A percentile compares a stretch with the other conserved stretches of the same genome.
phyloP scores from a whole-genome alignment of 92 coral and sea anemone genomes.

The Epizoanthus stellaris region DNA sequence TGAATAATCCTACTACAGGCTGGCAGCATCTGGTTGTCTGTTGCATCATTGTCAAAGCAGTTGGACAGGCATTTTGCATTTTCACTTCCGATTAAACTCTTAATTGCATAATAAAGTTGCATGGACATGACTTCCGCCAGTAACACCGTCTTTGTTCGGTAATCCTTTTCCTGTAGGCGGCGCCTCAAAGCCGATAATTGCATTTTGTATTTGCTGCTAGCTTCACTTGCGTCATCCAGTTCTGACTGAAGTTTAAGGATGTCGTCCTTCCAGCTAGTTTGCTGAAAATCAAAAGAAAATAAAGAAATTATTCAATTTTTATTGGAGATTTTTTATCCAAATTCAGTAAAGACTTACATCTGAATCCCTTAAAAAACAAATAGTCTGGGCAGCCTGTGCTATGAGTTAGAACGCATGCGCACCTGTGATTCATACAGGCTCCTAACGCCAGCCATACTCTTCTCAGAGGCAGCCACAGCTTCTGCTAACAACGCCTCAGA shows the following conservation, averaged over 20 bases:
- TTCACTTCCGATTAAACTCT: slow-evolving; percentile 51
- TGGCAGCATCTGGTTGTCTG: neutral
- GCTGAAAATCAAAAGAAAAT: slow-evolving; percentile 40
- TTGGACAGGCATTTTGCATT: neutral
- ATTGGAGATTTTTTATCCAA: no score
- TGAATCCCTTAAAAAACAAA: no score
- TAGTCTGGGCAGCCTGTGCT: no score
- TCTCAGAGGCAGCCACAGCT: slow-evolving; percentile 76
- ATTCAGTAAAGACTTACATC: no score
- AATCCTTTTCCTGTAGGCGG: slow-evolving; percentile 58
- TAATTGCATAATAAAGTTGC: slow-evolving; percentile 87
- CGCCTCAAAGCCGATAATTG: slow-evolving; percentile 57
- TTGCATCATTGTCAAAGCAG: neutral
- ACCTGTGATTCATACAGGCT: slow-evolving; percentile 86
- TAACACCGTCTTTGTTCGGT: slow-evolving; percentile 70
- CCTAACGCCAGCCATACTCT: slow-evolving; percentile 73
- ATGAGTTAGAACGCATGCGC: neutral
- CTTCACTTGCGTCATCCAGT: slow-evolving; percentile 69
- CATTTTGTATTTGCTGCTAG: slow-evolving; percentile 48
- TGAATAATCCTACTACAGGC: slow-evolving; percentile 73
- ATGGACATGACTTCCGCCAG: slow-evolving; percentile 84
- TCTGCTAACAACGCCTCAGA: slow-evolving; percentile 73
- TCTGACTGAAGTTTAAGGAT: slow-evolving; percentile 72
- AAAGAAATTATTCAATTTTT: no score
- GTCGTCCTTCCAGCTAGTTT: slow-evolving; percentile 58